These are phyloP conservation scores for Tiliacea citrago DNA, from an alignment of 2,888 invertebrate species.

Conservation along the genomic window DNA sequence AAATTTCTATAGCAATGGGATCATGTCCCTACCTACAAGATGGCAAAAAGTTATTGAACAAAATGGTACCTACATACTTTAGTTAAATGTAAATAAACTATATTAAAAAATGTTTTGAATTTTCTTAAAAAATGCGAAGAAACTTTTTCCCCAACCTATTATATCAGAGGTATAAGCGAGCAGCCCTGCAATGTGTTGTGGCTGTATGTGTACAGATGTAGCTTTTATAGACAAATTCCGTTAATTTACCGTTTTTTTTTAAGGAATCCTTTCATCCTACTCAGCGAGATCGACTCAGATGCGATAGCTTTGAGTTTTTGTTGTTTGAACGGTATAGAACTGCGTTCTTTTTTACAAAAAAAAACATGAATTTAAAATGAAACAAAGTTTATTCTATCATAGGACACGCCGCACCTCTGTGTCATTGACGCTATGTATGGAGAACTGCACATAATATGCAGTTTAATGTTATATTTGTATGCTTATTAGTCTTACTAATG, in stretches of 20 bases:
- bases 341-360: neutral
- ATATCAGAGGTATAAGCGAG: neutral
- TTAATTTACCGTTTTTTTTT: too few relatives aligned
- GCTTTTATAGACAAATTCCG: too few relatives aligned
- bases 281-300: too few relatives aligned
- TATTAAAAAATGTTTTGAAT: too few relatives aligned
- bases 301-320: neutral
- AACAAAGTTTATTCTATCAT: neutral
- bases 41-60: too few relatives aligned
- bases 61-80: too few relatives aligned
- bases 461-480: constrained; percentile 5
- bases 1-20: too few relatives aligned
- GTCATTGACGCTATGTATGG: neutral
- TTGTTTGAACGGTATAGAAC: neutral
- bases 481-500: neutral
- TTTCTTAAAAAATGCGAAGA: too few relatives aligned
- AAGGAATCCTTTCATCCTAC: too few relatives aligned
- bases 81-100: too few relatives aligned
- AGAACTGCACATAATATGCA: neutral
- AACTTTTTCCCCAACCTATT: too few relatives aligned
- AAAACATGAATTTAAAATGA: neutral
- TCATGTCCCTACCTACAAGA: too few relatives aligned
- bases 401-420: neutral
- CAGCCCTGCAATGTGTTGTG: neutral
- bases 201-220: neutral